Conservation (phyloP, 1,140 invertebrate species). For the Pararge aegeria region DNA sequence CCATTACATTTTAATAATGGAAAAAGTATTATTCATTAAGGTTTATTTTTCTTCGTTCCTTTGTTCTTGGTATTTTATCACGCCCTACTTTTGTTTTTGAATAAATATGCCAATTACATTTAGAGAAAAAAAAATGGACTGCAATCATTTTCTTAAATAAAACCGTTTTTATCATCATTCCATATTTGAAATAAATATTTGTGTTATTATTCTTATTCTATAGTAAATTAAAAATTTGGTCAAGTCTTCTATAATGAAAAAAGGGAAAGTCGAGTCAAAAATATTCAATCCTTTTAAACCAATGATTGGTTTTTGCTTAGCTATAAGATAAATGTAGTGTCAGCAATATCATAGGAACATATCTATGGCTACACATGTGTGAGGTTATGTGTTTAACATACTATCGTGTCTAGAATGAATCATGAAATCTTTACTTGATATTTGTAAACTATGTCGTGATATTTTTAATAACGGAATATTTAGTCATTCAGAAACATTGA, state of each 20-base stretch:
- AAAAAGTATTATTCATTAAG: too few species aligned
- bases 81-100: too few species aligned
- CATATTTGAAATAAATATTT: too few species aligned
- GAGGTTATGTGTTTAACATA: conserved; percentile 14
- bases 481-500: neutral
- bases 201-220: too few species aligned
- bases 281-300: neutral
- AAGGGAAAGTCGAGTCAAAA: neutral
- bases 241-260: neutral
- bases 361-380: conserved; percentile 9
- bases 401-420: neutral
- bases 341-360: conserved; percentile 13
- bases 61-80: too few species aligned
- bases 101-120: too few species aligned
- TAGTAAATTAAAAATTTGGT: too few species aligned
- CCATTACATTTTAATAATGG: neutral
- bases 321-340: conserved; percentile 12
- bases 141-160: too few species aligned
- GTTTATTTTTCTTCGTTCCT: too few species aligned
- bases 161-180: too few species aligned
- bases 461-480: neutral
- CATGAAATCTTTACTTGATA: neutral
- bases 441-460: neutral
- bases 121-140: too few species aligned
- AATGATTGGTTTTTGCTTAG: conserved; percentile 15